phyloP scores from a whole-genome alignment of 2,113 vertebrate species.

The Oryzias javanicus region DNA sequence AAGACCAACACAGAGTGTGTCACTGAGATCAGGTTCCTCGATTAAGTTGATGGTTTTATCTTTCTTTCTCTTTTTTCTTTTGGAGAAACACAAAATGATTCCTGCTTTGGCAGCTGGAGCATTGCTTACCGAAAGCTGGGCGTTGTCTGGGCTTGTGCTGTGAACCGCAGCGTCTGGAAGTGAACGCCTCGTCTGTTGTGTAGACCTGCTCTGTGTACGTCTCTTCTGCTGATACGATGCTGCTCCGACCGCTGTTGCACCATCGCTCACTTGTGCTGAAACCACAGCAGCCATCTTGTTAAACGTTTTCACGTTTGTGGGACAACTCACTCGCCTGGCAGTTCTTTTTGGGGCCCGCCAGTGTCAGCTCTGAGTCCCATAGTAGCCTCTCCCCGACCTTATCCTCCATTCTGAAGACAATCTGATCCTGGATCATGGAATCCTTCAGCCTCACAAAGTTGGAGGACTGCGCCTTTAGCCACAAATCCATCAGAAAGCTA shows the following conservation, averaged over 20 bases:
- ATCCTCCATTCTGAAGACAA: neutral
- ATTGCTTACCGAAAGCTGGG: neutral
- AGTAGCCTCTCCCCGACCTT: neutral
- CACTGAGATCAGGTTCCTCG: neutral
- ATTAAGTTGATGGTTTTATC: neutral
- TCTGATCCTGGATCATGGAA: neutral
- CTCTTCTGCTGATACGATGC: no score
- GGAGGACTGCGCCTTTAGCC: no score
- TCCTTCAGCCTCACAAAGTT: neutral
- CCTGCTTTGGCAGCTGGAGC: neutral
- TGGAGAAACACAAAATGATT: neutral
- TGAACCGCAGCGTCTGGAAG: neutral
- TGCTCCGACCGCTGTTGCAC: neutral
- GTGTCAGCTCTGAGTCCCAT: neutral
- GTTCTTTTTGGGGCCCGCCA: neutral
- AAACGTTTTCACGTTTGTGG: no score
- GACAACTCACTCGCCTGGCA: neutral
- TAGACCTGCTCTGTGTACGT: neutral
- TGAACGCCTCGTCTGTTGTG: neutral
- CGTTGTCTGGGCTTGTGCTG: neutral
- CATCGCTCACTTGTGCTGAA: accelerated
- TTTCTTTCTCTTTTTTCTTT: neutral
- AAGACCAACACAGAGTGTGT: neutral
- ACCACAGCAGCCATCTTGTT: no score
- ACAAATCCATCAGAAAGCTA: no score